Conservation (phyloP, 2,888 invertebrate species). For the Alviniconcha strummeri region DNA sequence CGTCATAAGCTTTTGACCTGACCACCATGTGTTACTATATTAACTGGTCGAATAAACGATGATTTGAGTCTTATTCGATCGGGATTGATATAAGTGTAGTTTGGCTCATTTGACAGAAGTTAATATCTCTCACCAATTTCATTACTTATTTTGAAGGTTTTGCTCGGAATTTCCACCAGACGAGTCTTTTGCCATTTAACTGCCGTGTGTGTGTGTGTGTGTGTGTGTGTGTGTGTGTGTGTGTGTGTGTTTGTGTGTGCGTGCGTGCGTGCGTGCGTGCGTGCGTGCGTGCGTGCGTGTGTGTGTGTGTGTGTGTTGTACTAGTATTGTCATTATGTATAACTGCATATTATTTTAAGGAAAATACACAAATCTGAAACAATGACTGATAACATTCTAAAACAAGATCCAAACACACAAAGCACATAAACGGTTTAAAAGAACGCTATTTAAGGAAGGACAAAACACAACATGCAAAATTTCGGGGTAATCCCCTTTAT, state of each 20-base stretch:
- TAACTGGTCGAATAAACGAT: background rate
- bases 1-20: no score
- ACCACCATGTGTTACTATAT: background rate
- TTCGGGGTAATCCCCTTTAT: background rate
- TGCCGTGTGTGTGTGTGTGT: background rate
- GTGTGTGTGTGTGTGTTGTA: background rate
- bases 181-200: background rate
- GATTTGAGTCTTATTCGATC: no score
- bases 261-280: background rate
- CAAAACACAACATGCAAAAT: background rate
- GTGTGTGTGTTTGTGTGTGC: background rate
- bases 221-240: constrained; percentile 4
- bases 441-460: background rate
- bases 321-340: background rate
- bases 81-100: no score
- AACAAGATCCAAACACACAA: background rate
- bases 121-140: no score
- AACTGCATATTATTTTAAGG: background rate
- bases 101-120: no score
- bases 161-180: background rate
- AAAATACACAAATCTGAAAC: no score
- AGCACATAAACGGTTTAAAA: background rate
- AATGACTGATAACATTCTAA: background rate
- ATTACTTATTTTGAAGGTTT: background rate
- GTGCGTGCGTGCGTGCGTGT: background rate